phyloP scores from a whole-genome alignment of 2,888 invertebrate genomes.

The Drepanosiphum platanoidis region DNA sequence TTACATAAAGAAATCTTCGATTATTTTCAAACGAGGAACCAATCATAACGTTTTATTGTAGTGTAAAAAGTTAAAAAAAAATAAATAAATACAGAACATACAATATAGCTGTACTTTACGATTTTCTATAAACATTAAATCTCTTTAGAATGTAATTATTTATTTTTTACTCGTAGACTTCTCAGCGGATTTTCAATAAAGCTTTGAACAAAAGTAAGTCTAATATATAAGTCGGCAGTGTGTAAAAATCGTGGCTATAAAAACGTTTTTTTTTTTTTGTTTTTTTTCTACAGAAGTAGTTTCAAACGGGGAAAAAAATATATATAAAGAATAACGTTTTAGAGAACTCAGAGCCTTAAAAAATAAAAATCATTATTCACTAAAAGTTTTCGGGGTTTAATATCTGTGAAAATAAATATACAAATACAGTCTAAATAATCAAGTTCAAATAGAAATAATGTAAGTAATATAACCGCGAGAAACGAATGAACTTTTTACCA shows the following conservation, averaged over 20 bases:
- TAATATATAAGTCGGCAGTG: constrained; percentile 1
- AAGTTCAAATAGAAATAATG: too few relatives aligned
- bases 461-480: background rate
- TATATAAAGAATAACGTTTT: constrained; percentile 3
- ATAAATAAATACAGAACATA: background rate
- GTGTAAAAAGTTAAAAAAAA: background rate
- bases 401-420: too few relatives aligned
- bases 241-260: constrained; percentile 11
- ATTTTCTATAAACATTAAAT: background rate
- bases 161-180: constrained; percentile 1
- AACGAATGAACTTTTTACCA: background rate
- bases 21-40: background rate
- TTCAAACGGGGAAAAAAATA: background rate
- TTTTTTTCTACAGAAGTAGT: background rate
- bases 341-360: background rate
- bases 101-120: background rate
- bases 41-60: background rate
- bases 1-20: background rate
- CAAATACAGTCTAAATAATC: too few relatives aligned
- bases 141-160: constrained; percentile 4
- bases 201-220: background rate
- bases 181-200: background rate
- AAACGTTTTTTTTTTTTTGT: background rate
- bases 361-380: background rate
- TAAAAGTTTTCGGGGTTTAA: background rate